Evolutionary conservation across 64 coral and sea anemone genomes (phyloP), one percentile per base, ranked within the genome.

Genomic region (Platygyra sinensis): DNA sequence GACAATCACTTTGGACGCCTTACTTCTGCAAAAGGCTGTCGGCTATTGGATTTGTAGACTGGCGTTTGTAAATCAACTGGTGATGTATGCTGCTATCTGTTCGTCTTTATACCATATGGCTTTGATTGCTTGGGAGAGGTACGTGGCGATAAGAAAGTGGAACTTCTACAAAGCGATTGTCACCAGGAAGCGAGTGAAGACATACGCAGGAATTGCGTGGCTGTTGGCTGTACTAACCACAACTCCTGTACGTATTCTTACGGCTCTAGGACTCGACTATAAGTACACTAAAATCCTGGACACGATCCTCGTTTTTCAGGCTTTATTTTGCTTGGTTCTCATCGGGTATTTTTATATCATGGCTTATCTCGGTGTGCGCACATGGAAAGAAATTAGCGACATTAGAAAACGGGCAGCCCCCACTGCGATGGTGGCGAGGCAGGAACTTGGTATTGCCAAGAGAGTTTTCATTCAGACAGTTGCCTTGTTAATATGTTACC

Each of bases 41-140:
- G 67, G 81, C 62, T 2, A 24, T 14, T 15, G 4, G 18, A 65
- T 84, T 50, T 85, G 81, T 17, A 33, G 15, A 13, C 4, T 72
- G 2, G 81, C 63, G n/a, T 27, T 46, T 38, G 63, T 39, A 50
- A 85, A 71, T 64, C 22, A 67, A 22, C 42, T 71, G 25, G 81
- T 71, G 33, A n/a, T 85, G 62, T 85, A 69, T 25, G n/a, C 33
- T 16, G 62, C 81, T 27, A 63, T 51, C 39, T 71, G 62, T 51
- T 69, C 62, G 33, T 85, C 81, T 25, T 71, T 85, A 4, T 85
- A 85, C 51, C 81, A 85, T 72, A 19, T 85, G 81, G 72, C 63
- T 38, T 3, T 71, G 0, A 72, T 85, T 13, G 81, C 81, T 17
- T 72, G 38, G 63, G 81, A 85, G 8, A 39, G 81, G 10, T 85